These are phyloP conservation scores for Nesometra sesokonis DNA, from an alignment of 35 echinoderm and acorn worm species.

Conservation along the genomic window DNA sequence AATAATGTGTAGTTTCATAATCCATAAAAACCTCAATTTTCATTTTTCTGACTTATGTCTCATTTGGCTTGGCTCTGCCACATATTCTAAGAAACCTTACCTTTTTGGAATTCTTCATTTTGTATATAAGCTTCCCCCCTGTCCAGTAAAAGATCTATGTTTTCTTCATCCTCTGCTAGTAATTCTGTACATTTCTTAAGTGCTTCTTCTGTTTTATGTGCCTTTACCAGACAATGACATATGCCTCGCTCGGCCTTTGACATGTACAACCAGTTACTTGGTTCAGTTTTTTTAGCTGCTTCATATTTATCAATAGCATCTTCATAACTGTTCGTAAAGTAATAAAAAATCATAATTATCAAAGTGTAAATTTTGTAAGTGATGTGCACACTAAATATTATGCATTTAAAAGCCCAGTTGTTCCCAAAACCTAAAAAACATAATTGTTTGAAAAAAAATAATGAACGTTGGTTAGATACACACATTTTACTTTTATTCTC, in stretches of 20 bases:
- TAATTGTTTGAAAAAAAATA: background rate
- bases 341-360: too few species aligned
- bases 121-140: conserved; percentile 87
- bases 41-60: too few species aligned
- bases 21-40: too few species aligned
- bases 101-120: conserved; percentile 85
- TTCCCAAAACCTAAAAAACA: background rate
- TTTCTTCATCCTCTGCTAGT: conserved; percentile 54
- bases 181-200: conserved; percentile 51
- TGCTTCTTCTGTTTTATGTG: conserved; percentile 43
- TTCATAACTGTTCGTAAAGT: conserved; percentile 45
- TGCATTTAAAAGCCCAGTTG: background rate
- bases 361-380: too few species aligned
- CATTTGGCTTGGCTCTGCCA: too few species aligned
- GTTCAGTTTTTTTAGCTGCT: conserved; percentile 57
- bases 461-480: too few species aligned
- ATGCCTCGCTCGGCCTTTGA: conserved; percentile 60
- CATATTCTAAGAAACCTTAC: conserved; percentile 14
- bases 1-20: too few species aligned
- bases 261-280: conserved; percentile 31
- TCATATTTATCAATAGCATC: conserved; percentile 71
- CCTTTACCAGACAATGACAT: conserved; percentile 77
- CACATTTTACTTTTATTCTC: too few species aligned
- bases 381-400: background rate
- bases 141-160: conserved; percentile 68